phyloP scores from a whole-genome alignment of 1,140 invertebrate species.

The Bombus haemorrhoidalis region DNA sequence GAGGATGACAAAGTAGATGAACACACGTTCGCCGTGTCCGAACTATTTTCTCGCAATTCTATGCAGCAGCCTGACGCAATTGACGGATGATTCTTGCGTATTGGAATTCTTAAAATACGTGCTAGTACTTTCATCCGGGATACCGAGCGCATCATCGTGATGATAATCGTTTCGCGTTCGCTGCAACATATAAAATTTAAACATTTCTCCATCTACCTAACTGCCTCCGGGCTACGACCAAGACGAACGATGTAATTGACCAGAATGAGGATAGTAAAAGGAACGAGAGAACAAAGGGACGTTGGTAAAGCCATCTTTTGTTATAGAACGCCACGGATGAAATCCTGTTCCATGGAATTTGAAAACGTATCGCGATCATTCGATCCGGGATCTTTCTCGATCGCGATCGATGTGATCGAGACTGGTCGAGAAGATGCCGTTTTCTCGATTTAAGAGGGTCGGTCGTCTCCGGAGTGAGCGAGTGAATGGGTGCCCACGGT shows the following conservation, averaged over 20 bases:
- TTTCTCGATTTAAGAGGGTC: constrained; percentile 44
- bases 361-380: constrained; percentile 48
- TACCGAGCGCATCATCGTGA: constrained; percentile 5
- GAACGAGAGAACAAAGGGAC: constrained; percentile 7
- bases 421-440: background rate
- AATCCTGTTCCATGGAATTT: constrained; percentile 26
- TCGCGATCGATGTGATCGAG: constrained; percentile 19
- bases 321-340: background rate
- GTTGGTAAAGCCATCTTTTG: background rate
- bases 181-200: constrained; percentile 34
- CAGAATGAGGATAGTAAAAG: background rate
- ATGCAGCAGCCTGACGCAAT: constrained; percentile 18
- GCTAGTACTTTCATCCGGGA: constrained; percentile 37
- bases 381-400: constrained; percentile 10
- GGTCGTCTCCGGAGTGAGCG: constrained; percentile 24
- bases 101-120: constrained; percentile 43
- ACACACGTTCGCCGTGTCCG: constrained; percentile 8
- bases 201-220: background rate
- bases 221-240: constrained; percentile 1
- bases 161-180: constrained; percentile 18
- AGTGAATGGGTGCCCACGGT: constrained; percentile 66
- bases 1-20: constrained; percentile 11
- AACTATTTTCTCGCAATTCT: constrained; percentile 24
- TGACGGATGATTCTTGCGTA: constrained; percentile 17
- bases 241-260: background rate